Evolutionary conservation across 2,888 invertebrate species (phyloP).

Genomic region (Drosophila formosana): DNA sequence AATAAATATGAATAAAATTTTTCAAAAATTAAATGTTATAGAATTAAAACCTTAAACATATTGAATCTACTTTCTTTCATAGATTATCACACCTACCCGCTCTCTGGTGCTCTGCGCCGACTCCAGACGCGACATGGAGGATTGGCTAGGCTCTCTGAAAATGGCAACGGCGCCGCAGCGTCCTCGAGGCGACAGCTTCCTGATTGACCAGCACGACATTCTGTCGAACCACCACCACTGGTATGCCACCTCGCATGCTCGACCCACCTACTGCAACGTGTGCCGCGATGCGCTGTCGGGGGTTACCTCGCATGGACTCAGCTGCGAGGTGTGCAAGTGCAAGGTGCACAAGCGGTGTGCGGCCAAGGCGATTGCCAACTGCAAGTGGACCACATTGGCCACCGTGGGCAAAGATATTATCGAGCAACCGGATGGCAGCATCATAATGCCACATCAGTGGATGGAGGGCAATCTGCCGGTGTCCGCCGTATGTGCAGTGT

Average conservation of each 20-base stretch:
- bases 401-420: slow-evolving; percentile 97
- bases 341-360: slow-evolving; percentile 98
- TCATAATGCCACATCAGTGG: slow-evolving; percentile 99
- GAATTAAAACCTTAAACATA: no score
- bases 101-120: slow-evolving; percentile 93
- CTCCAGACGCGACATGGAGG: slow-evolving; percentile 94
- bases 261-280: slow-evolving; percentile 98
- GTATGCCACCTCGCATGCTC: slow-evolving; percentile 97
- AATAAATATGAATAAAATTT: no score
- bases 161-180: slow-evolving; percentile 87
- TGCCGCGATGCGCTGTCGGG: slow-evolving; percentile 97
- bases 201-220: slow-evolving; percentile 88
- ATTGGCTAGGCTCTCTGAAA: slow-evolving; percentile 94
- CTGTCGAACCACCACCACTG: slow-evolving; percentile 91
- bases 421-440: slow-evolving; percentile 95
- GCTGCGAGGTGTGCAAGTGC: slow-evolving; percentile 98
- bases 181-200: slow-evolving; percentile 86
- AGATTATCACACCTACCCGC: slow-evolving; percentile 90
- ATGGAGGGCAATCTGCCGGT: slow-evolving; percentile 98
- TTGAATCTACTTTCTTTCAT: neutral
- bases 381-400: slow-evolving; percentile 98
- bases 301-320: slow-evolving; percentile 97
- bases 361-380: slow-evolving; percentile 95
- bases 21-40: no score
- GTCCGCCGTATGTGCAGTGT: slow-evolving; percentile 95